These are phyloP conservation scores for Brachylomia viminalis DNA, from an alignment of 2,888 invertebrate species.

Conservation along the genomic window DNA sequence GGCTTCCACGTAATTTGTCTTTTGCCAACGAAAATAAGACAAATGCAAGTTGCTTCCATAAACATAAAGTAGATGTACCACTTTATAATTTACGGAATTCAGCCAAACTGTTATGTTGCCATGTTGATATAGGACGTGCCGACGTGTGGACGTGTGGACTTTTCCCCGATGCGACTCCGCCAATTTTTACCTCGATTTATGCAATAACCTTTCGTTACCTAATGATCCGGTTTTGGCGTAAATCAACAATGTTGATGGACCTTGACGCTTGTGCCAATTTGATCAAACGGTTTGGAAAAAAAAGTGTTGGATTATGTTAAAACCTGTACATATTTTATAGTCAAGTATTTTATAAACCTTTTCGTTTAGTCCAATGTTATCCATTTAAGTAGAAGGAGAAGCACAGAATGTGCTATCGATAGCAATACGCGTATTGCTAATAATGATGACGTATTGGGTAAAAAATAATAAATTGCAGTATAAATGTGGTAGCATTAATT, in stretches of 20 bases:
- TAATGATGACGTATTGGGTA: not conserved
- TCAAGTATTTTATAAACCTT: not conserved
- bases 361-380: not conserved
- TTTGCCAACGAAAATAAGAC: not conserved
- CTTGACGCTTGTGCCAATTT: slow-evolving; percentile 58
- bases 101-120: slow-evolving; percentile 9
- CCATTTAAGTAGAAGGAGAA: slow-evolving; percentile 15
- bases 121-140: slow-evolving; percentile 5
- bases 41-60: not conserved
- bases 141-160: slow-evolving; percentile 3
- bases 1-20: not conserved
- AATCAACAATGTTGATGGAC: slow-evolving; percentile 33
- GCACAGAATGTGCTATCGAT: slow-evolving; percentile 1
- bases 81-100: slow-evolving; percentile 18
- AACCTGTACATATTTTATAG: slow-evolving; percentile 12
- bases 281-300: slow-evolving; percentile 20
- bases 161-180: slow-evolving; percentile 36
- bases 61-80: not conserved
- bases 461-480: slow-evolving; percentile 23
- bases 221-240: slow-evolving; percentile 45
- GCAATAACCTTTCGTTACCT: slow-evolving; percentile 46
- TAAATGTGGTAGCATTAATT: not conserved
- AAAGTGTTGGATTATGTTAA: slow-evolving; percentile 38
- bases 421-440: not conserved
- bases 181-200: slow-evolving; percentile 27